Conservation (phyloP, 1,140 invertebrate genomes). For the Eueides isabella region DNA sequence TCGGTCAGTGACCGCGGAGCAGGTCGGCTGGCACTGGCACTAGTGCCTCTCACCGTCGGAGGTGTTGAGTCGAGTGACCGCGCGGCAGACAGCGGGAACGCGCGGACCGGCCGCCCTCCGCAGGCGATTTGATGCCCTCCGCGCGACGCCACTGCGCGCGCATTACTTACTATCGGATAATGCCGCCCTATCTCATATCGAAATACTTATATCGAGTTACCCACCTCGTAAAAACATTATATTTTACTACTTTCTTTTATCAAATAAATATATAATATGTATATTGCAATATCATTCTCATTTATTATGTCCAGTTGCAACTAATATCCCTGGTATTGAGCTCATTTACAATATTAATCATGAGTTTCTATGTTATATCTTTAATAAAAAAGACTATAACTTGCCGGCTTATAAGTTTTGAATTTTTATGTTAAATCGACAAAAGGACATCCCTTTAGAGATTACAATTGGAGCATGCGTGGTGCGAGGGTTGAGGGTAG, state of each 20-base stretch:
- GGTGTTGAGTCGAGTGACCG: conserved; percentile 66
- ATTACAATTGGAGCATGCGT: conserved; percentile 82
- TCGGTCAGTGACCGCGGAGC: conserved; percentile 68
- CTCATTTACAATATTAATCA: too few species aligned
- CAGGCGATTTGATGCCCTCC: conserved; percentile 77
- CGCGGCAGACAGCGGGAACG: conserved; percentile 58
- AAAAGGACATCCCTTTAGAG: conserved; percentile 75
- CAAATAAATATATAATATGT: too few species aligned
- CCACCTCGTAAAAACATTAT: conserved; percentile 52
- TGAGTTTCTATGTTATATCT: too few species aligned
- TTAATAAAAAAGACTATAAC: not conserved
- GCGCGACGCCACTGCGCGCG: conserved; percentile 75
- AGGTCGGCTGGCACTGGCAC: conserved; percentile 51
- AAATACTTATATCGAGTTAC: conserved; percentile 72
- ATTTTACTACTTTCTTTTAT: conserved; percentile 59
- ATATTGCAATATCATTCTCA: too few species aligned
- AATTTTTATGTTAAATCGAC: conserved; percentile 58
- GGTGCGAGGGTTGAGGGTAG: conserved; percentile 61
- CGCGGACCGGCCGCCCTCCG: conserved; percentile 72
- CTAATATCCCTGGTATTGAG: too few species aligned
- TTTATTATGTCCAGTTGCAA: too few species aligned
- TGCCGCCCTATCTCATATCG: conserved; percentile 71
- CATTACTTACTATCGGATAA: conserved; percentile 63
- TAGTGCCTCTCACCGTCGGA: conserved; percentile 62
- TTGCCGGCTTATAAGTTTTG: conserved; percentile 3